Conservation (phyloP, 2,888 invertebrate genomes). For the Lasioglossum malachurum region DNA sequence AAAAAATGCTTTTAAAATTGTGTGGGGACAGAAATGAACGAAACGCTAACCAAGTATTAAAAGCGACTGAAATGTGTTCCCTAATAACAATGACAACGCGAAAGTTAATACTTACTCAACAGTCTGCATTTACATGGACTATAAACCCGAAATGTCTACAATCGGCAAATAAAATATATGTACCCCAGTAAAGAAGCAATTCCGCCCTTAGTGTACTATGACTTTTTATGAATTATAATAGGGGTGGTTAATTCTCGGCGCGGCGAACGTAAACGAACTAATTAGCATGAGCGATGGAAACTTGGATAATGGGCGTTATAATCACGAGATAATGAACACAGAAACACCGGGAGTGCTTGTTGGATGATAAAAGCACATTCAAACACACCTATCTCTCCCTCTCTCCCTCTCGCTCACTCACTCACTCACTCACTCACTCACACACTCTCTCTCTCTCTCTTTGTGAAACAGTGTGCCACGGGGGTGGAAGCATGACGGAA, state of each 20-base stretch:
- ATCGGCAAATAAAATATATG: background rate
- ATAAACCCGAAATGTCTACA: background rate
- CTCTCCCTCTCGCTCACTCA: background rate
- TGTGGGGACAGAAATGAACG: no score
- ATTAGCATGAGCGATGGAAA: slow-evolving; percentile 6
- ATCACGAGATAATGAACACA: slow-evolving; percentile 3
- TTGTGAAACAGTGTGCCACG: background rate
- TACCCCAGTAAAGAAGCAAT: background rate
- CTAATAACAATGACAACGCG: background rate
- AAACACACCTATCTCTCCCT: background rate
- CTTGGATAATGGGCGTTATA: slow-evolving; percentile 7
- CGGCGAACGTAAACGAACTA: background rate
- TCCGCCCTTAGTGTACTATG: background rate
- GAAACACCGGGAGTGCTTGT: slow-evolving; percentile 1
- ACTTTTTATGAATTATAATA: background rate
- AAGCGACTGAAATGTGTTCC: no score
- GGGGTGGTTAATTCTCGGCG: background rate
- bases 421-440: background rate
- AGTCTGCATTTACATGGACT: background rate
- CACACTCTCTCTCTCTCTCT: background rate
- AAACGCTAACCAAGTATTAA: no score
- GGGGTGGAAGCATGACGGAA: background rate
- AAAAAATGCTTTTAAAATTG: background rate
- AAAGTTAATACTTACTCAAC: background rate
- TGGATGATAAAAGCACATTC: background rate